Evolutionary conservation across 1,140 invertebrate genomes (phyloP).

Genomic region (Zaprionus tsacasi): DNA sequence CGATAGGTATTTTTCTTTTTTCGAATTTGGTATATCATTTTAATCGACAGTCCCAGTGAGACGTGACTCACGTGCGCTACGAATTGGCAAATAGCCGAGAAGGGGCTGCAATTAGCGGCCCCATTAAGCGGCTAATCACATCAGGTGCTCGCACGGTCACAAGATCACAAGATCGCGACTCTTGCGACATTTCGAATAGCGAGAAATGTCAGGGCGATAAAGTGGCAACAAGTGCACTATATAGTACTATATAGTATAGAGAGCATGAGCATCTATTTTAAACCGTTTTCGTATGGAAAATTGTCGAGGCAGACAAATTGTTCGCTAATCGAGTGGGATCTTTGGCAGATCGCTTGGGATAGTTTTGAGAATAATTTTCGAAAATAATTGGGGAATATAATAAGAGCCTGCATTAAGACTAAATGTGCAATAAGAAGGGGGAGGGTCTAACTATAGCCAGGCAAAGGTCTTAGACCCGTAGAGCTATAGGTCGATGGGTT

Average conservation of each 20-base stretch:
- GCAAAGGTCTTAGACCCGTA: too few species aligned
- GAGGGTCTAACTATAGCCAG: too few species aligned
- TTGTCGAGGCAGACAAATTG: not conserved
- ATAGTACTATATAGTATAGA: not conserved
- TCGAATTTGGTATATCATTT: conserved; percentile 36
- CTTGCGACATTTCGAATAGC: conserved; percentile 29
- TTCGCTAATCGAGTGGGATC: not conserved
- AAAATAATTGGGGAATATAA: not conserved
- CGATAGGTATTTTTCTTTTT: conserved; percentile 32
- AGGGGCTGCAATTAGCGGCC: conserved; percentile 53
- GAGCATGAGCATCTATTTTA: conserved; percentile 25
- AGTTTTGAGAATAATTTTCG: not conserved
- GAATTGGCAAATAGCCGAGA: conserved; percentile 64
- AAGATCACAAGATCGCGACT: conserved; percentile 47
- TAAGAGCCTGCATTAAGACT: not conserved
- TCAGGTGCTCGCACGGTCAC: conserved; percentile 67
- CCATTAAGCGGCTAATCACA: conserved; percentile 44
- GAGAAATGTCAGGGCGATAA: not conserved
- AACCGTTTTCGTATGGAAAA: conserved; percentile 15
- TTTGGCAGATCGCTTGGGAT: not conserved
- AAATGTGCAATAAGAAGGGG: too few species aligned
- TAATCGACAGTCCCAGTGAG: conserved; percentile 51
- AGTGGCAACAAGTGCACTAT: not conserved
- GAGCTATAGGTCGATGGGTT: too few species aligned
- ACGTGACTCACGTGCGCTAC: conserved; percentile 44